Conservation (phyloP, 2,113 vertebrate species). For the Marmota flaviventris region DNA sequence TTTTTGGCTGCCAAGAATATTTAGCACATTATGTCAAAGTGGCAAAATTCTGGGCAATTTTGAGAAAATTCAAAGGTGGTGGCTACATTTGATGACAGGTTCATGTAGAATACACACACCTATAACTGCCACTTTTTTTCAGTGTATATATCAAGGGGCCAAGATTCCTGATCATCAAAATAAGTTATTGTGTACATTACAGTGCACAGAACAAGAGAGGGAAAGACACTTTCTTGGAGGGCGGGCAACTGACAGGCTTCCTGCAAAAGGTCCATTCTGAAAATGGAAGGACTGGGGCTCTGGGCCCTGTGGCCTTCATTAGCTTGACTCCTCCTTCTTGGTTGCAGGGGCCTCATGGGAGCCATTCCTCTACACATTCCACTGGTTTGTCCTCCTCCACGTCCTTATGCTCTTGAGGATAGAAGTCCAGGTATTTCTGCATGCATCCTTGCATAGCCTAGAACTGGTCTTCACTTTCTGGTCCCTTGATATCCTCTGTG, state of each 20-base stretch:
- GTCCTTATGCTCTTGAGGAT: constrained; percentile 95
- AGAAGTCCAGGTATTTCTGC: constrained; percentile 97
- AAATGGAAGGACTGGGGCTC: constrained; percentile 74
- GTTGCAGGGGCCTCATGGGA: constrained; percentile 67
- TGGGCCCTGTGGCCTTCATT: constrained; percentile 81
- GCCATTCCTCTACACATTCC: background rate
- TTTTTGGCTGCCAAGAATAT: constrained; percentile 42
- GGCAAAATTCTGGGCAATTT: constrained; percentile 68
- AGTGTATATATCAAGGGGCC: constrained; percentile 72
- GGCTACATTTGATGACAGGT: constrained; percentile 27
- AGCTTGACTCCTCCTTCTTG: constrained; percentile 85
- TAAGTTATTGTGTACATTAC: constrained; percentile 85
- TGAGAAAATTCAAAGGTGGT: constrained; percentile 51
- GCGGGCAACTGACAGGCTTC: constrained; percentile 65
- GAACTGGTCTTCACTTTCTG: constrained; percentile 96
- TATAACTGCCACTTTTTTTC: constrained; percentile 9
- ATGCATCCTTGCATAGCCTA: constrained; percentile 98
- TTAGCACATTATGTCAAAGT: constrained; percentile 63
- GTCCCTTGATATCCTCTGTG: constrained; percentile 96
- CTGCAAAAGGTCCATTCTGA: constrained; percentile 77
- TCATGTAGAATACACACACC: constrained; percentile 46
- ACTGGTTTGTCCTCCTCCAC: constrained; percentile 78
- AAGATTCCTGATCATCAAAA: constrained; percentile 76
- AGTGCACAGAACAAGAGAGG: constrained; percentile 76
- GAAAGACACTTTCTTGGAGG: constrained; percentile 70